Conservation (phyloP, 2,113 vertebrate genomes). For the Furnarius figulus region DNA sequence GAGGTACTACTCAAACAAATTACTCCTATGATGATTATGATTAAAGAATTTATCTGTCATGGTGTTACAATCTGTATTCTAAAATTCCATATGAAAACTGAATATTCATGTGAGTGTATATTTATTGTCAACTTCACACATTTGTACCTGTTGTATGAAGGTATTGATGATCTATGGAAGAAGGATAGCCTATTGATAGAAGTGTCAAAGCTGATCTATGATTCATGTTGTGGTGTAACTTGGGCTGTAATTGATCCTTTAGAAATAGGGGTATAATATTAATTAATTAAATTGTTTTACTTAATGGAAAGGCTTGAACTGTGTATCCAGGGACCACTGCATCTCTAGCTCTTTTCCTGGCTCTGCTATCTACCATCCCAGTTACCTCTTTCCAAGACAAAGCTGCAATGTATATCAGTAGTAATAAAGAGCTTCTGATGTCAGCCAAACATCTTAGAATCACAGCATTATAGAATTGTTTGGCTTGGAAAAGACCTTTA, state of each 20-base stretch:
- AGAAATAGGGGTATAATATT: not conserved
- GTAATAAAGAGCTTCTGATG: not conserved
- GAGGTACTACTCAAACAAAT: not conserved
- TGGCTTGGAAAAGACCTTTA: not conserved
- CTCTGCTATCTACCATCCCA: not conserved
- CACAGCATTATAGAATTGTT: not conserved
- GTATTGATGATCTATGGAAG: not conserved
- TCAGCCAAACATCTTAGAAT: not conserved
- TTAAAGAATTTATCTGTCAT: not conserved
- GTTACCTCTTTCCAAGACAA: not conserved
- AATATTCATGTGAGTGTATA: not conserved
- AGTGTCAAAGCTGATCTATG: not conserved
- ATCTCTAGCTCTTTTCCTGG: not conserved
- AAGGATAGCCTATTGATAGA: not conserved
- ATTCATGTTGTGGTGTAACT: not conserved
- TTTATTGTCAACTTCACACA: not conserved
- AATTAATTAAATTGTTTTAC: not conserved
- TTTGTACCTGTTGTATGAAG: not conserved
- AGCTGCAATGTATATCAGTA: not conserved
- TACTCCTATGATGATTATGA: not conserved
- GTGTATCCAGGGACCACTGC: not conserved
- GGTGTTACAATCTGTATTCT: not conserved
- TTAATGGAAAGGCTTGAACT: not conserved
- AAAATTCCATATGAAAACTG: not conserved
- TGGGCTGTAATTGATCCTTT: not conserved